Evolutionary conservation across 2,797 vertebrate genomes (phyloP).

Genomic region (Acanthurus tractus): DNA sequence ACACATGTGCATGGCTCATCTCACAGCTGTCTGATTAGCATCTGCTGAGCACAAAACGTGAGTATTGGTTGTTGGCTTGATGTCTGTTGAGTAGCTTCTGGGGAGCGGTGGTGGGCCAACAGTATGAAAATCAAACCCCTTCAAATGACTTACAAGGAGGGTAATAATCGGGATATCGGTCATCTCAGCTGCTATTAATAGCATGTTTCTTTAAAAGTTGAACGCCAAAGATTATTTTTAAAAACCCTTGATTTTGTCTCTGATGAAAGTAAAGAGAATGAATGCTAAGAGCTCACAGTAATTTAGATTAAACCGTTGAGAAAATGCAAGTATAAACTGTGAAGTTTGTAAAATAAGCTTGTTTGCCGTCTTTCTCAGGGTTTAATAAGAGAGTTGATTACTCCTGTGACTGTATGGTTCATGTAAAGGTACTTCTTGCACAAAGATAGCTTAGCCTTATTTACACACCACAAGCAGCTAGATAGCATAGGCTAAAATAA

Average conservation of each 20-base stretch:
- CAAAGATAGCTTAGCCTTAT: not conserved
- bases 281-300: not conserved
- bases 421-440: not conserved
- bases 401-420: not conserved
- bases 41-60: slow-evolving; percentile 34
- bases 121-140: slow-evolving; percentile 39
- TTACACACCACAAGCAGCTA: not conserved
- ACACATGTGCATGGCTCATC: slow-evolving; percentile 28
- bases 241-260: not conserved
- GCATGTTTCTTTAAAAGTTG: slow-evolving; percentile 1
- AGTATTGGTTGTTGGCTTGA: slow-evolving; percentile 32
- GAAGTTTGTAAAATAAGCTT: not conserved
- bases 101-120: slow-evolving; percentile 10
- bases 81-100: slow-evolving; percentile 24
- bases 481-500: too few species aligned
- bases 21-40: slow-evolving; percentile 35
- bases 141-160: not conserved
- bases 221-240: not conserved
- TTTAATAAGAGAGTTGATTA: not conserved
- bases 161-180: slow-evolving; percentile 13
- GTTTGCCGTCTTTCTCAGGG: not conserved
- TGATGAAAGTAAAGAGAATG: slow-evolving; percentile 8
- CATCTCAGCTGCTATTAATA: slow-evolving; percentile 20
- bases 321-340: not conserved
- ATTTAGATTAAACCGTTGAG: not conserved